These are phyloP conservation scores for Pseudopodoces humilis DNA, from an alignment of 2,113 vertebrate species.

Conservation along the genomic window DNA sequence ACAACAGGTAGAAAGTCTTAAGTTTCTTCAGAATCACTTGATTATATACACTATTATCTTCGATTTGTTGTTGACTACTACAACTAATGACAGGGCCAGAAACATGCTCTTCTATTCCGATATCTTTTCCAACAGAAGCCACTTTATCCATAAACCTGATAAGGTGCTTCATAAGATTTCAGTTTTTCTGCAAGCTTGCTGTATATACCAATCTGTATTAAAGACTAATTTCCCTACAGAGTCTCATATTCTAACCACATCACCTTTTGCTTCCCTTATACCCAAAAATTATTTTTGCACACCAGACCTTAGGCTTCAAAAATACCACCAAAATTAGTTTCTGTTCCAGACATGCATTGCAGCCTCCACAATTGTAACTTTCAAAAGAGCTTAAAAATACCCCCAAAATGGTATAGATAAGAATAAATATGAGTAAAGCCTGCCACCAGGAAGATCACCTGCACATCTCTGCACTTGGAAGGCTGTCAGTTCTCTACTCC, in stretches of 20 bases:
- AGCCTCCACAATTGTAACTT: background rate
- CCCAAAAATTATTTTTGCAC: background rate
- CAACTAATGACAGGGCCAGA: background rate
- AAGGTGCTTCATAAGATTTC: background rate
- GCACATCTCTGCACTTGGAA: background rate
- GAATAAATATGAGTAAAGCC: background rate
- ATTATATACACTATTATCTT: background rate
- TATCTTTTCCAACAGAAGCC: background rate
- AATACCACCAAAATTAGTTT: background rate
- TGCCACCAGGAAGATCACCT: background rate
- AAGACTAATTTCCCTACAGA: background rate
- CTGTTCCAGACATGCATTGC: background rate
- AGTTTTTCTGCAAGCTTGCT: background rate
- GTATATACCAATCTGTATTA: background rate
- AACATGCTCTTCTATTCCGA: background rate
- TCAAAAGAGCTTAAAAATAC: background rate
- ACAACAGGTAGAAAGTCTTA: background rate
- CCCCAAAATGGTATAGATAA: background rate
- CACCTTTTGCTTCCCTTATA: background rate
- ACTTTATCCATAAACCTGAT: background rate
- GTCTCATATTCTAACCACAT: background rate
- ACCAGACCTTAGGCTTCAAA: background rate
- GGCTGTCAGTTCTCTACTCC: background rate
- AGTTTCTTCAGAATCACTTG: background rate
- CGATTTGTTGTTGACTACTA: background rate